phyloP scores from a whole-genome alignment of 2,888 invertebrate species.

The Exephanes ischioxanthus region DNA sequence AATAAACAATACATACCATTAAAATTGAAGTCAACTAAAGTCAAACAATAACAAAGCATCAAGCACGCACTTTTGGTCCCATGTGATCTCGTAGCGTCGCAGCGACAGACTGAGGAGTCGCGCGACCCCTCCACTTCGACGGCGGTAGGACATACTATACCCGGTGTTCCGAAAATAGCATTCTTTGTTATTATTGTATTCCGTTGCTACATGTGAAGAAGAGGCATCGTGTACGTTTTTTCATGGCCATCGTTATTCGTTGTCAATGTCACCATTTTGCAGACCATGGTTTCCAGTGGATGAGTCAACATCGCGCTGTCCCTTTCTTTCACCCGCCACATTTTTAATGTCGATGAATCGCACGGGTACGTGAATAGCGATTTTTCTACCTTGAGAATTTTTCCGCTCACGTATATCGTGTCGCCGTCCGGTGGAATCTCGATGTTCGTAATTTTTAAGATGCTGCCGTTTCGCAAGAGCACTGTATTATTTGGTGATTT shows the following conservation, averaged over 20 bases:
- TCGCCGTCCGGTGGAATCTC: neutral
- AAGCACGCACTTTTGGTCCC: too few species aligned
- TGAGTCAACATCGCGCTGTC: neutral
- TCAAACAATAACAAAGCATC: too few species aligned
- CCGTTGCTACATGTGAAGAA: neutral
- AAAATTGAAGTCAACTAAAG: too few species aligned
- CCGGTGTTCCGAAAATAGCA: slow-evolving; percentile 13
- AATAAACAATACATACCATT: too few species aligned
- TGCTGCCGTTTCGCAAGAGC: slow-evolving; percentile 25
- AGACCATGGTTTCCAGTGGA: neutral
- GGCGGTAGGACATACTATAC: neutral
- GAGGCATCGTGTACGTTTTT: neutral
- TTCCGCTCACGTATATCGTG: slow-evolving; percentile 14
- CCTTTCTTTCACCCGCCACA: slow-evolving; percentile 17
- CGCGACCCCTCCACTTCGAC: too few species aligned
- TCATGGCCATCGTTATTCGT: neutral
- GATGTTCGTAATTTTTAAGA: slow-evolving; percentile 43
- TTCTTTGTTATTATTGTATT: neutral
- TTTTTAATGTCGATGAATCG: slow-evolving; percentile 22
- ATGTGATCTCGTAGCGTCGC: too few species aligned
- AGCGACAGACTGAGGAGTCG: too few species aligned
- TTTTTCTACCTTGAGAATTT: neutral
- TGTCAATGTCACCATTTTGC: slow-evolving; percentile 5
- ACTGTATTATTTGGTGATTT: slow-evolving; percentile 49
- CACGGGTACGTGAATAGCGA: slow-evolving; percentile 13